Percentiles rank a stretch among this genome's conserved stretches.
These are phyloP conservation scores for Halesus radiatus DNA, from an alignment of 1,140 invertebrate species.

Conservation along the genomic window DNA sequence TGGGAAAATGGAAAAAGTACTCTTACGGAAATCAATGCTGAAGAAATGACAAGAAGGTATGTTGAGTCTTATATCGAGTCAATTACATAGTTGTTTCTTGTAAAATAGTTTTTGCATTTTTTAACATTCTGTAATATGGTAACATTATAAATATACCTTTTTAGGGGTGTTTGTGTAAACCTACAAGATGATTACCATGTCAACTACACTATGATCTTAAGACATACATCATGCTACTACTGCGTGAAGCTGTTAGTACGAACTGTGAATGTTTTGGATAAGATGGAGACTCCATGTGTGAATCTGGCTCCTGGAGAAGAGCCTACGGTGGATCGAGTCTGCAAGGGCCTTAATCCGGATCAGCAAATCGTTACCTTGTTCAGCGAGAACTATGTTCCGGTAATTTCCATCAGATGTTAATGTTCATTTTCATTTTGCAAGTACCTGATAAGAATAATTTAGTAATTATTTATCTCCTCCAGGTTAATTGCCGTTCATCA, in stretches of 20 bases:
- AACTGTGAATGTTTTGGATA: constrained; percentile 92
- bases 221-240: constrained; percentile 81
- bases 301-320: constrained; percentile 74
- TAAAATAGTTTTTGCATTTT: background rate
- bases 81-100: background rate
- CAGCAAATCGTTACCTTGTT: constrained; percentile 87
- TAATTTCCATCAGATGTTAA: too few relatives aligned
- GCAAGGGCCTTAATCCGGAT: constrained; percentile 79
- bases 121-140: constrained; percentile 3
- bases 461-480: constrained; percentile 38
- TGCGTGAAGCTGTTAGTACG: constrained; percentile 89
- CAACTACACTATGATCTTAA: constrained; percentile 90
- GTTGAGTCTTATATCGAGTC: background rate
- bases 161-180: constrained; percentile 79
- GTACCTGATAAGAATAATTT: too few relatives aligned
- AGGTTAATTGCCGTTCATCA: constrained; percentile 91
- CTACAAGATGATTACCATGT: constrained; percentile 81
- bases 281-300: constrained; percentile 89
- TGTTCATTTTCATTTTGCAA: too few relatives aligned
- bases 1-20: constrained; percentile 90
- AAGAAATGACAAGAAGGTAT: constrained; percentile 76
- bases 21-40: constrained; percentile 85
- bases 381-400: too few relatives aligned
- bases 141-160: constrained; percentile 24
- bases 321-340: constrained; percentile 84